Conservation (phyloP, 2,888 invertebrate genomes). For the Amblyteles armatorius region DNA sequence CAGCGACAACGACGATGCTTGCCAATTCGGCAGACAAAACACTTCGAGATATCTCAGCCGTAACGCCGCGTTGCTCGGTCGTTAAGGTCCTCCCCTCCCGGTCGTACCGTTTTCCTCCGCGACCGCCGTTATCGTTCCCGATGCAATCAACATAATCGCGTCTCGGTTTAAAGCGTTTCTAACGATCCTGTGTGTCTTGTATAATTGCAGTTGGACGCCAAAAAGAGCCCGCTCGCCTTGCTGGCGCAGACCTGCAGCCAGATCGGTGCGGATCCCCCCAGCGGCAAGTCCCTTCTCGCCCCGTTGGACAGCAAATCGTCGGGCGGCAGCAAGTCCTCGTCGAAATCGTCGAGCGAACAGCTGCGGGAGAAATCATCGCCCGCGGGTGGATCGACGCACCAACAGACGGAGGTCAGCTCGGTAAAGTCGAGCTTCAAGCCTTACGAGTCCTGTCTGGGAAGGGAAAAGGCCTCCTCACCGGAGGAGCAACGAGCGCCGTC, state of each 20-base stretch:
- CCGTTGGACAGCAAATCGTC: slow-evolving; percentile 88
- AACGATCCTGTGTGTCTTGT: slow-evolving; percentile 74
- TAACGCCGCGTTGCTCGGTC: slow-evolving; percentile 47
- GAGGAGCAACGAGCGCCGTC: slow-evolving; percentile 87
- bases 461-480: slow-evolving; percentile 88
- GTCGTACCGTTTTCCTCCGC: slow-evolving; percentile 17
- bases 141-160: slow-evolving; percentile 43
- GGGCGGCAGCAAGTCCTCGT: slow-evolving; percentile 83
- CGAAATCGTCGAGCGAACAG: slow-evolving; percentile 80
- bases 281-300: slow-evolving; percentile 90
- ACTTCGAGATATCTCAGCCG: slow-evolving; percentile 51
- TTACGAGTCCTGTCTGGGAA: slow-evolving; percentile 89
- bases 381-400: slow-evolving; percentile 72
- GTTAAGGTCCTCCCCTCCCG: slow-evolving; percentile 42
- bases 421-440: slow-evolving; percentile 90
- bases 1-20: slow-evolving; percentile 35
- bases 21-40: slow-evolving; percentile 62
- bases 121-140: background rate
- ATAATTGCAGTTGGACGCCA: slow-evolving; percentile 96
- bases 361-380: slow-evolving; percentile 88
- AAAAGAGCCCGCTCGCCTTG: slow-evolving; percentile 98
- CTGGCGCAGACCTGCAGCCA: slow-evolving; percentile 99
- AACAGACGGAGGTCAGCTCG: slow-evolving; percentile 80
- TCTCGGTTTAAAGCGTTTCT: slow-evolving; percentile 35
- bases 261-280: slow-evolving; percentile 95